Conservation (phyloP, 1,140 invertebrate genomes). For the Drosophila aff. region DNA sequence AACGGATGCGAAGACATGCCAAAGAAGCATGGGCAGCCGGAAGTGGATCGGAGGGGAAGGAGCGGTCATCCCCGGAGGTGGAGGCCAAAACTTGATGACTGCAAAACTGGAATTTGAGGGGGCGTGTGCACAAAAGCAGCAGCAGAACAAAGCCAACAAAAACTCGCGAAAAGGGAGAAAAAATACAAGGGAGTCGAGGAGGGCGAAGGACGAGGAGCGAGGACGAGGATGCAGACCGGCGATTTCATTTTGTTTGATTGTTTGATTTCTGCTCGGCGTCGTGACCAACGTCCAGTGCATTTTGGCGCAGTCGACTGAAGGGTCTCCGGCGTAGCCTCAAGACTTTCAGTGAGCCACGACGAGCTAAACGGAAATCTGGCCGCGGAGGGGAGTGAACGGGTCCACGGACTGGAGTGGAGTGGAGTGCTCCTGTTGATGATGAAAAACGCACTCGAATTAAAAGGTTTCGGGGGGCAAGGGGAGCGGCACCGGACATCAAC, state of each 20-base stretch:
- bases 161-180: slow-evolving; percentile 47
- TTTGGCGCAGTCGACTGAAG: slow-evolving; percentile 76
- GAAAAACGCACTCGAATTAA: slow-evolving; percentile 83
- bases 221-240: slow-evolving; percentile 35
- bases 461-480: slow-evolving; percentile 39
- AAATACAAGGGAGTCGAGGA: slow-evolving; percentile 28
- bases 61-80: slow-evolving; percentile 5
- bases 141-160: slow-evolving; percentile 75
- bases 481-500: slow-evolving; percentile 27
- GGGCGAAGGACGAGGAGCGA: slow-evolving; percentile 9
- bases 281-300: slow-evolving; percentile 59
- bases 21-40: slow-evolving; percentile 76
- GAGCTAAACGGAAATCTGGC: slow-evolving; percentile 72
- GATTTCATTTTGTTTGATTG: slow-evolving; percentile 83
- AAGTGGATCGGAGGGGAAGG: slow-evolving; percentile 42
- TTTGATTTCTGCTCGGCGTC: slow-evolving; percentile 77
- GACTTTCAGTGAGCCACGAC: slow-evolving; percentile 65
- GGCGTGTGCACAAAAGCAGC: slow-evolving; percentile 74
- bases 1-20: slow-evolving; percentile 83
- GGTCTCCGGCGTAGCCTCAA: slow-evolving; percentile 79
- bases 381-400: slow-evolving; percentile 9
- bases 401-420: slow-evolving; percentile 3
- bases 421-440: slow-evolving; percentile 56
- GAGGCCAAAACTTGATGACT: slow-evolving; percentile 78
- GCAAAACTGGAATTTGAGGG: slow-evolving; percentile 76